Base-by-base conservation (phyloP, 2,113 vertebrate genomes). In the Crypturellus undulatus region DNA sequence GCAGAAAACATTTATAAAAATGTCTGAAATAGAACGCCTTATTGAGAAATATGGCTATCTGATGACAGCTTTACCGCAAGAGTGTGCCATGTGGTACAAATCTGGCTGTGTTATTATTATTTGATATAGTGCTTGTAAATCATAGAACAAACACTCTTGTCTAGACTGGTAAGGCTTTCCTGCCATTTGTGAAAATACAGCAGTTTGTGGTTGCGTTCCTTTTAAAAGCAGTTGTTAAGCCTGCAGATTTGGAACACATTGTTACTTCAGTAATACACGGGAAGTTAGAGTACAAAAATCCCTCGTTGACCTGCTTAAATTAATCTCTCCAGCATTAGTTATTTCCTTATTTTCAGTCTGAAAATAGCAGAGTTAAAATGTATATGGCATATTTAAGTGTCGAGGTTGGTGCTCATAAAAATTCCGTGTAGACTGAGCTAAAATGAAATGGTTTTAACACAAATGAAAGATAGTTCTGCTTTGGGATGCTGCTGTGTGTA, bases 201-300 rank as follows among this genome's bases (percentile, higher is more conserved):
- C 94, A 38, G 30, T 87, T 96, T 73, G 88, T 83, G 76, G 87
- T 76, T 4, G 0, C 38, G 17, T 84, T 96, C 52, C 93, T 97
- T 95, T 87, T 45, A 78, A 88, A 92, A 76, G 79, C 19, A 3
- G 85, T n/a, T 20, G 6, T 85, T 96, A 96, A 96, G 62, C 75
- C 63, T 89, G 45, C 64, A 85, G 85, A 89, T 93, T 92, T 65
- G 36, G 67, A 95, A 65, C 80, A 83, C 22, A 62, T 80, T 96
- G 91, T 91, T 95, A 43, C 75, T 93, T 78, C 9, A 13, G 34
- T 89, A 84, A 93, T 94, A 65, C 79, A 89, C 0, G 28, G 80
- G 83, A 94, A 79, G 62, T 96, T 97, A 88, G 80, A 94, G 81
- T 89, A 91, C 68, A 91, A 86, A 96, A 96, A 96, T 97, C 87